phyloP scores from a whole-genome alignment of 2,113 vertebrate genomes.

The Fukomys damarensis region DNA sequence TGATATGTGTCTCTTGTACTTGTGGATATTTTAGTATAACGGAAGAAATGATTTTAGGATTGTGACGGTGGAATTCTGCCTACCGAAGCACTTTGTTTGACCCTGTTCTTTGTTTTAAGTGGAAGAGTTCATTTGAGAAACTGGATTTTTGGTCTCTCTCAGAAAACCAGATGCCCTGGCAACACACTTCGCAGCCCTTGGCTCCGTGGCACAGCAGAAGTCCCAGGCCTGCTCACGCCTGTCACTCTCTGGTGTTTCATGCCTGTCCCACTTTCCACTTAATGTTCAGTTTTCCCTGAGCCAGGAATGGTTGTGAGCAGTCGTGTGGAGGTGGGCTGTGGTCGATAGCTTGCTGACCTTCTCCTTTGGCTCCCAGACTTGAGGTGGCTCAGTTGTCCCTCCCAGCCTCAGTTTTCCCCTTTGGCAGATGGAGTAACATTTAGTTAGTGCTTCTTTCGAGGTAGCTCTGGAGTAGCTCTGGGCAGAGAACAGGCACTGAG shows the following conservation, averaged over 20 bases:
- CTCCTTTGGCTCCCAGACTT: not conserved
- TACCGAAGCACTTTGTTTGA: not conserved
- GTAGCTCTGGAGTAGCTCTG: not conserved
- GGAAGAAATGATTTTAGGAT: not conserved
- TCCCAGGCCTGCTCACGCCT: not conserved
- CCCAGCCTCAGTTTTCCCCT: not conserved
- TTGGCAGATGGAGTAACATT: not conserved
- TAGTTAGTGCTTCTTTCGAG: too few relatives aligned
- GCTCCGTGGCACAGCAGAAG: accelerated
- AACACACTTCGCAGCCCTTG: accelerated
- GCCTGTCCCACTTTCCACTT: not conserved
- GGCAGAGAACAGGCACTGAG: not conserved
- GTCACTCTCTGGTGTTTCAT: not conserved
- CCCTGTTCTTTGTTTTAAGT: accelerated
- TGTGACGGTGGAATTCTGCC: not conserved
- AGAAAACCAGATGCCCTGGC: not conserved
- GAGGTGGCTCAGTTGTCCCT: not conserved
- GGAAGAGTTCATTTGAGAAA: not conserved
- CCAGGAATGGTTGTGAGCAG: accelerated
- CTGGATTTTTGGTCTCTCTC: not conserved
- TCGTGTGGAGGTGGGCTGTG: not conserved
- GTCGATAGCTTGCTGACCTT: accelerated
- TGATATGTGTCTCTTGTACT: not conserved
- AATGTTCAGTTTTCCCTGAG: accelerated
- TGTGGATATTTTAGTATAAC: not conserved